Base-by-base conservation (phyloP, 92 coral and sea anemone genomes). In the Epizoanthus rinbou region DNA sequence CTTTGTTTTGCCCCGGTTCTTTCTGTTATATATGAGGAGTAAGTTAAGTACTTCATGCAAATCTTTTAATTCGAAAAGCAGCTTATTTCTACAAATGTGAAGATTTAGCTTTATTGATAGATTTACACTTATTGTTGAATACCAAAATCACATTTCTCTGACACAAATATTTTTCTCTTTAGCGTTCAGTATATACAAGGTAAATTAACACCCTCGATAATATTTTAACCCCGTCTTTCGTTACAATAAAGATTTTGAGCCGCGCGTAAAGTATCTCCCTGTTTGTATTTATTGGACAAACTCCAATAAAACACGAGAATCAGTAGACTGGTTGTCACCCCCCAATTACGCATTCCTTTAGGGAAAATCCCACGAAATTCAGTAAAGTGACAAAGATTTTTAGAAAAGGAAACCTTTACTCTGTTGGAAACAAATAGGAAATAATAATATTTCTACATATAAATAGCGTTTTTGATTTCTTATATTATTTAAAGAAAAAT, bases 351-450 rank as follows among this genome's bases (percentile, higher is more conserved):
- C 50, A 43, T 37, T 78, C 56, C 82, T 47, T 62, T 78, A n/a
- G 58, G 21, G 82, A 10, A 78, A 78, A 78, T 78, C 71, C 57
- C 18, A 76, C 81, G 68, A 22, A 33, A 76, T 41, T 76, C 54
- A 1, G 54, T 47, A 8, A 10, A 47, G 54, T 47, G 13, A 47
- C 15, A 58, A 31, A 76, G 41, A 24, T n/a, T 47, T 3, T 24
- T 13, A 53, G 16, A 18, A 23, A 21, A 16, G 6, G 17, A 3
- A 73, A 25, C n/a, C 7, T 25, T 50, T 23, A 45, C 79, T 18
- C 23, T 53, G 9, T 43, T 43, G 35, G 41, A 33, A 68, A 8
- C 19, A 68, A 14, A 16, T 14, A 68, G 17, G 35, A 15, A 16
- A 16, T 19, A 3, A 33, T 3, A 33, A 28, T 11, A 22, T 68